Conservation (phyloP, 2,797 vertebrate genomes). For the Megaceryle alcyon region DNA sequence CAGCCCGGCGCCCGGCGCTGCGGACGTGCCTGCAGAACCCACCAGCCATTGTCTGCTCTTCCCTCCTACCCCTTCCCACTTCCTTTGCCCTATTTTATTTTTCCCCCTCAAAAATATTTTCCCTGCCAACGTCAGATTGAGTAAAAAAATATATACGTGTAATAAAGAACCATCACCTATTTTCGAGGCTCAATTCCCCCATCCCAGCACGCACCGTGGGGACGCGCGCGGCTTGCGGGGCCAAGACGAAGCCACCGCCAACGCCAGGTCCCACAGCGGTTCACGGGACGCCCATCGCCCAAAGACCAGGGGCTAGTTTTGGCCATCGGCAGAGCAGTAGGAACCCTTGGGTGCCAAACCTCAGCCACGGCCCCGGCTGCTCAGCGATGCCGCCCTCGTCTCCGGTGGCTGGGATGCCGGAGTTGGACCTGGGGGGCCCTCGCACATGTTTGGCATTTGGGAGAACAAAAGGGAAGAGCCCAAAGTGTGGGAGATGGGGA, state of each 20-base stretch:
- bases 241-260: neutral
- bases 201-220: neutral
- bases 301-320: rapidly evolving
- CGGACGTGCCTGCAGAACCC: constrained; percentile 25
- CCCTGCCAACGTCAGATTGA: neutral
- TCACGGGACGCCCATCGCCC: rapidly evolving
- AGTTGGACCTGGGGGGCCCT: neutral
- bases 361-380: neutral
- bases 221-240: rapidly evolving
- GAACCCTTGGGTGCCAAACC: neutral
- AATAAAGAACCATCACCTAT: neutral
- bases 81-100: neutral
- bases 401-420: rapidly evolving
- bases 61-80: neutral
- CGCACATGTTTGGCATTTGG: constrained; percentile 1
- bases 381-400: neutral
- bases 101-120: neutral
- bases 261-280: rapidly evolving
- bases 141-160: too few species aligned
- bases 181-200: neutral
- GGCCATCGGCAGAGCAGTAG: rapidly evolving
- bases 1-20: constrained; percentile 18
- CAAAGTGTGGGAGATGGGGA: neutral
- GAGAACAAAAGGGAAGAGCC: constrained; percentile 68
- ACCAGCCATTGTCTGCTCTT: constrained; percentile 36